Percentiles rank a stretch among this genome's conserved stretches.
These are phyloP conservation scores for Heteractis magnifica DNA, from an alignment of 92 coral and sea anemone genomes.

Conservation along the genomic window DNA sequence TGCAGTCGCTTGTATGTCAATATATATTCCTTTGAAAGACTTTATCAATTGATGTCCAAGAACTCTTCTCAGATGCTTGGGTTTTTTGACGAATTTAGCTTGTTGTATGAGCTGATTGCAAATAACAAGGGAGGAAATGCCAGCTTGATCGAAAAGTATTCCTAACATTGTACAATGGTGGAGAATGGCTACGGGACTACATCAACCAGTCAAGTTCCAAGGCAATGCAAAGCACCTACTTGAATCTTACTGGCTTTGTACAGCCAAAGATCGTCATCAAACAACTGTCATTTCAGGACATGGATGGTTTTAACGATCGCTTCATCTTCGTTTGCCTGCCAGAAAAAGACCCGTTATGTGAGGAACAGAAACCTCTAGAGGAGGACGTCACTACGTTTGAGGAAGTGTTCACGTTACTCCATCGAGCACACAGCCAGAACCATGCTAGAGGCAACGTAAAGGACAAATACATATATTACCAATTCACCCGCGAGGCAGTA, in stretches of 20 bases:
- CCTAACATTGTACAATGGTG: constrained; percentile 16
- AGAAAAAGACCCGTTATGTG: constrained; percentile 39
- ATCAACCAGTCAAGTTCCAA: not conserved
- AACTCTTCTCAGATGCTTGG: constrained; percentile 24
- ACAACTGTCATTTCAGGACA: constrained; percentile 25
- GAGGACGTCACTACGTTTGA: constrained; percentile 13
- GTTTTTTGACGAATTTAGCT: constrained; percentile 29
- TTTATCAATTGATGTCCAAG: constrained; percentile 22
- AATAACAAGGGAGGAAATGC: constrained; percentile 25
- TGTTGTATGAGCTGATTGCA: constrained; percentile 33
- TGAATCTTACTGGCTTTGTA: constrained; percentile 20
- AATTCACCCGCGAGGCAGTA: constrained; percentile 20
- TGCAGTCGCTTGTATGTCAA: constrained; percentile 18
- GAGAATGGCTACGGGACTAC: constrained; percentile 22
- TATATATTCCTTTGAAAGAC: constrained; percentile 19
- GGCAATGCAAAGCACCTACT: constrained; percentile 12
- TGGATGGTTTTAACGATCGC: constrained; percentile 41
- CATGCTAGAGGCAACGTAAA: constrained; percentile 5
- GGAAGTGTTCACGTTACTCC: constrained; percentile 20
- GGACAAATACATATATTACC: constrained; percentile 4
- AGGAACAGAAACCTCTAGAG: constrained; percentile 30
- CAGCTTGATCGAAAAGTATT: constrained; percentile 27
- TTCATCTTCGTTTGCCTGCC: constrained; percentile 40
- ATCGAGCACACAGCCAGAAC: not conserved
- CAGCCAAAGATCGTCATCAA: constrained; percentile 22